Percentiles rank a stretch among this genome's conserved stretches.
Evolutionary conservation across 2,113 vertebrate genomes (phyloP).

Genomic region (Atlantisia rogersi): DNA sequence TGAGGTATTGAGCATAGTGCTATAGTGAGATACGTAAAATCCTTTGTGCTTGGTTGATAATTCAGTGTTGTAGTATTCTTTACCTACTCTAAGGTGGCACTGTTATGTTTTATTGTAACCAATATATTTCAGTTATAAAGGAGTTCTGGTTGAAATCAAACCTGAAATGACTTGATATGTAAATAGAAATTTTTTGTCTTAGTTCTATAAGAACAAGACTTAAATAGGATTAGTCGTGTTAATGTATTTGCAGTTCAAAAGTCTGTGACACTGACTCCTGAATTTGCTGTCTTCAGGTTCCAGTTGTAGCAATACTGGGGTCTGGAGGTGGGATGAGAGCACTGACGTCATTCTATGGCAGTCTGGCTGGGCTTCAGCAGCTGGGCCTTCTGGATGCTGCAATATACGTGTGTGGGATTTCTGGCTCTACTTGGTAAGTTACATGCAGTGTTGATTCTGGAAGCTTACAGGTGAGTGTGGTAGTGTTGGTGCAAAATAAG

Average conservation of each 20-base stretch:
- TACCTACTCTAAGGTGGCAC: too few relatives aligned
- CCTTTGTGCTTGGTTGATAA: background rate
- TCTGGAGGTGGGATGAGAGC: constrained; percentile 88
- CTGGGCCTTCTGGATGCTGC: constrained; percentile 80
- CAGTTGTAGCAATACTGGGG: constrained; percentile 80
- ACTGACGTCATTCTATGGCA: constrained; percentile 83
- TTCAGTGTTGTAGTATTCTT: background rate
- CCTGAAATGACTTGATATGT: background rate
- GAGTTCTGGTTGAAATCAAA: background rate
- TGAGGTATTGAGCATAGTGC: constrained; percentile 70
- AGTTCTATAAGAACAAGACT: background rate
- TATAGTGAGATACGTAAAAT: background rate
- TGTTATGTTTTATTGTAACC: background rate
- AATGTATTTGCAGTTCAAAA: background rate
- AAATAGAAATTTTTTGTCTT: background rate
- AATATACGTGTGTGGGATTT: constrained; percentile 83
- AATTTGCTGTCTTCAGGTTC: constrained; percentile 73
- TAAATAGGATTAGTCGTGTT: background rate
- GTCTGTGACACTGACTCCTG: background rate
- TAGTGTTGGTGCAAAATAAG: background rate
- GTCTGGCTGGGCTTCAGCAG: constrained; percentile 82
- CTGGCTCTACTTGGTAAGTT: constrained; percentile 90
- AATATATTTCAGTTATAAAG: background rate
- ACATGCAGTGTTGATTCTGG: background rate
- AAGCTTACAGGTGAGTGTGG: background rate